Conservation (phyloP, 2,888 invertebrate species). For the Torymus tubicola region DNA sequence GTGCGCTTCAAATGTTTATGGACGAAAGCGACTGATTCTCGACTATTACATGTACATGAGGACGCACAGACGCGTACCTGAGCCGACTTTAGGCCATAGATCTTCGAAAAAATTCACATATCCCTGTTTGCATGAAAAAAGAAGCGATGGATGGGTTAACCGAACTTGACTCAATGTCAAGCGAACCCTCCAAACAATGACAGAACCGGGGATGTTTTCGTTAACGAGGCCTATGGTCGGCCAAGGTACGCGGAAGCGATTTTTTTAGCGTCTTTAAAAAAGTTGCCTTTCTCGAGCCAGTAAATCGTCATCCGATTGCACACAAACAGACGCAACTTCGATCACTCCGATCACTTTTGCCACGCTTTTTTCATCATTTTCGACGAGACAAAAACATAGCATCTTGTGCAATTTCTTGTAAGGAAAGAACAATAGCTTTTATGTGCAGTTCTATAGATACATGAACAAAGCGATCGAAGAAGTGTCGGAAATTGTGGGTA, state of each 20-base stretch:
- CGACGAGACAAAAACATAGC: slow-evolving; percentile 25
- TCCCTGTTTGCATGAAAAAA: slow-evolving; percentile 19
- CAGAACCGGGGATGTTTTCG: slow-evolving; percentile 7
- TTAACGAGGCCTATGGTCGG: slow-evolving; percentile 10
- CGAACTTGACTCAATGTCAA: slow-evolving; percentile 63
- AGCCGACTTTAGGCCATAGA: slow-evolving; percentile 7
- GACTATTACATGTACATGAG: slow-evolving; percentile 31
- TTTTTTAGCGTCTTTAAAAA: slow-evolving; percentile 9
- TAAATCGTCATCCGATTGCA: slow-evolving; percentile 11
- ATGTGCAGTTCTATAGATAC: slow-evolving; percentile 1
- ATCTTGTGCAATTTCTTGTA: slow-evolving; percentile 17
- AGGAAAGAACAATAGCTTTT: slow-evolving; percentile 4
- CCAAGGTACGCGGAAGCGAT: not conserved
- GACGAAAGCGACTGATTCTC: slow-evolving; percentile 49
- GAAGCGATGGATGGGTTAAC: slow-evolving; percentile 38
- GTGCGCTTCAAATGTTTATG: slow-evolving; percentile 50
- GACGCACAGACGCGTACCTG: not conserved
- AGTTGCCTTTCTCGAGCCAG: not conserved
- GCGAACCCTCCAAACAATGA: slow-evolving; percentile 67
- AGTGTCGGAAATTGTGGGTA: slow-evolving; percentile 27
- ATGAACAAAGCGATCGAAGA: slow-evolving; percentile 44
- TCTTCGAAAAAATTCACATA: not conserved
- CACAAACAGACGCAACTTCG: slow-evolving; percentile 43
- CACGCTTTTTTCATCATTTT: slow-evolving; percentile 41
- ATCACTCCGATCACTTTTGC: slow-evolving; percentile 49